A percentile compares a stretch with the other conserved stretches of the same genome.
Conservation (phyloP, 2,113 vertebrate genomes). For the Laticauda laticaudata region DNA sequence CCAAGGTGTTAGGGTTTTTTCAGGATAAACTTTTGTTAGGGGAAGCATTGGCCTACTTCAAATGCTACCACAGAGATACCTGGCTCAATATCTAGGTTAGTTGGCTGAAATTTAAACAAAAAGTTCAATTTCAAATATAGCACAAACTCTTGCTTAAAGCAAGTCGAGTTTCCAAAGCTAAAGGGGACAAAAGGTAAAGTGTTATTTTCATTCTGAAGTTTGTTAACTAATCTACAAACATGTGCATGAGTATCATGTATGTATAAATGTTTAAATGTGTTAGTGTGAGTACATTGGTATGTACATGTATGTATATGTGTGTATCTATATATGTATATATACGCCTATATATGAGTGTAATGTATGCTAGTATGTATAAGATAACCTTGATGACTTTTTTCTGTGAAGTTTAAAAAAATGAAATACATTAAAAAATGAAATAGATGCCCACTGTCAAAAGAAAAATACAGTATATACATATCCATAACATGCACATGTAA, state of each 20-base stretch:
- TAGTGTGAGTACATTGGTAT: neutral
- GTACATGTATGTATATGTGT: no score
- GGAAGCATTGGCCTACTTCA: neutral
- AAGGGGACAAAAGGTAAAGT: no score
- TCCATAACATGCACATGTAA: no score
- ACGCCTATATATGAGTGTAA: neutral
- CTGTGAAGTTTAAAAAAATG: no score
- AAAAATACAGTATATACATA: no score
- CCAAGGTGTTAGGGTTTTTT: neutral
- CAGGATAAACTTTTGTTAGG: neutral
- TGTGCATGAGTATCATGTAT: neutral
- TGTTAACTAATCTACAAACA: neutral
- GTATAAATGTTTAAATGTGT: neutral
- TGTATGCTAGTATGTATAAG: neutral
- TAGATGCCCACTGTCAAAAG: no score
- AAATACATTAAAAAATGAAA: no score
- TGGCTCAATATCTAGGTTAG: neutral
- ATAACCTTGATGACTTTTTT: no score
- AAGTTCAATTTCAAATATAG: neutral
- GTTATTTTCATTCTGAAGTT: neutral
- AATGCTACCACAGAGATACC: neutral
- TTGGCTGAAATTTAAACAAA: neutral
- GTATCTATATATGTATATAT: neutral
- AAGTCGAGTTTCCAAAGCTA: neutral
- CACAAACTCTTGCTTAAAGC: neutral